These are phyloP conservation scores for Peromyscus polionotus DNA, from an alignment of 2,113 vertebrate genomes.

Conservation along the genomic window DNA sequence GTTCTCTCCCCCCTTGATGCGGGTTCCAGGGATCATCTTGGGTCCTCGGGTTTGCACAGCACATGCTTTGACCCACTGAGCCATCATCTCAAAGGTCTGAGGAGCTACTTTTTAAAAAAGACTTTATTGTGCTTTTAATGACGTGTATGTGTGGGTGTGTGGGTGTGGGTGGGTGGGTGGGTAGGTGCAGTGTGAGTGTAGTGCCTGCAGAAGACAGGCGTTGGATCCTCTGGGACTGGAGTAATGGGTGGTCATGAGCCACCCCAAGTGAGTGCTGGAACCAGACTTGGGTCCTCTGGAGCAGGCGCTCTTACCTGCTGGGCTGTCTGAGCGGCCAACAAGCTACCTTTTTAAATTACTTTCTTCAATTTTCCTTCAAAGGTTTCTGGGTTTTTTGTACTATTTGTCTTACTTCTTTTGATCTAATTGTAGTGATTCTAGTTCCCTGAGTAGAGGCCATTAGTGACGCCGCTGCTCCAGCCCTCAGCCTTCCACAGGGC, in stretches of 20 bases:
- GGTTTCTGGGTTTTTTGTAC: conserved; percentile 21
- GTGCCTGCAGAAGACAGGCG: neutral
- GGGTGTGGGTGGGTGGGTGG: fast-evolving
- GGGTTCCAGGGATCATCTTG: neutral
- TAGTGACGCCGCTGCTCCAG: neutral
- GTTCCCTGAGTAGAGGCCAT: neutral
- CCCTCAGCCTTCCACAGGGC: neutral
- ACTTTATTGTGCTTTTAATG: neutral
- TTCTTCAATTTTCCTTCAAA: neutral
- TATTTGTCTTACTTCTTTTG: neutral
- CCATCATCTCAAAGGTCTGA: neutral
- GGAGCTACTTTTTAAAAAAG: neutral
- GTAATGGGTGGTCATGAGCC: neutral
- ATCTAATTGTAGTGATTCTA: neutral
- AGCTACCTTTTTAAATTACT: conserved; percentile 5
- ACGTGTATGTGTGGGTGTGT: no score
- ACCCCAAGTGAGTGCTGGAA: neutral
- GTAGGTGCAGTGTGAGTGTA: no score
- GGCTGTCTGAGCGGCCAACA: neutral
- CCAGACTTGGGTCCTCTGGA: neutral
- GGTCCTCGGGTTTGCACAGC: neutral
- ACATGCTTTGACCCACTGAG: neutral
- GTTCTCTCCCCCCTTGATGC: neutral
- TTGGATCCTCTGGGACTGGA: neutral
- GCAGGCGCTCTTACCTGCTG: neutral